A percentile compares a stretch with the other conserved stretches of the same genome.
Evolutionary conservation across 2,113 vertebrate genomes (phyloP).

Genomic region (Orycteropus afer): DNA sequence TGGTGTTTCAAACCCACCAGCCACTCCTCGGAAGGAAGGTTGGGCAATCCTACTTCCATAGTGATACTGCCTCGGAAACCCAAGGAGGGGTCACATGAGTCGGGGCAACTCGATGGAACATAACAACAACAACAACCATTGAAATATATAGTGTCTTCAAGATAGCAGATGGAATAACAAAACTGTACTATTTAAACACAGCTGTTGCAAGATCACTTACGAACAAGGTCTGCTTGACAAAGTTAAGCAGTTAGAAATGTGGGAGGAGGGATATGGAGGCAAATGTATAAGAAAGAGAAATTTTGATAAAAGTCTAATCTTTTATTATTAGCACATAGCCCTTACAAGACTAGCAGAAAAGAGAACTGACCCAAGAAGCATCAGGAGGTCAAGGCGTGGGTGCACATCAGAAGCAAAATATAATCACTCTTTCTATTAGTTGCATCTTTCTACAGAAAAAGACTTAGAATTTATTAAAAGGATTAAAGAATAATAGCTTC

Average conservation of each 20-base stretch:
- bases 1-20: too few relatives aligned
- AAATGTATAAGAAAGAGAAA: not conserved
- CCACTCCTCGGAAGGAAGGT: too few relatives aligned
- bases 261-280: not conserved
- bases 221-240: constrained; percentile 2
- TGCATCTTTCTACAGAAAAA: not conserved
- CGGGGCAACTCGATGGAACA: too few relatives aligned
- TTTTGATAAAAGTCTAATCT: not conserved
- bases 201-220: not conserved
- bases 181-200: constrained; percentile 27
- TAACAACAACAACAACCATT: too few relatives aligned
- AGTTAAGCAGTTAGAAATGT: constrained; percentile 48
- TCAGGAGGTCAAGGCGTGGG: not conserved
- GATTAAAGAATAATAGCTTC: not conserved
- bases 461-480: constrained; percentile 5
- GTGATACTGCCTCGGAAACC: too few relatives aligned
- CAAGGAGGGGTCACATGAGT: too few relatives aligned
- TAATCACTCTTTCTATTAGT: not conserved
- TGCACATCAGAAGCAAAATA: not conserved
- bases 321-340: not conserved
- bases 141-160: not conserved
- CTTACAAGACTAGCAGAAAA: constrained; percentile 21
- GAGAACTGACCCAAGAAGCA: not conserved
- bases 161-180: not conserved
- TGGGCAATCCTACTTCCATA: too few relatives aligned